Base-by-base conservation (phyloP, 1,140 invertebrate species). In the Drosophila parvula region DNA sequence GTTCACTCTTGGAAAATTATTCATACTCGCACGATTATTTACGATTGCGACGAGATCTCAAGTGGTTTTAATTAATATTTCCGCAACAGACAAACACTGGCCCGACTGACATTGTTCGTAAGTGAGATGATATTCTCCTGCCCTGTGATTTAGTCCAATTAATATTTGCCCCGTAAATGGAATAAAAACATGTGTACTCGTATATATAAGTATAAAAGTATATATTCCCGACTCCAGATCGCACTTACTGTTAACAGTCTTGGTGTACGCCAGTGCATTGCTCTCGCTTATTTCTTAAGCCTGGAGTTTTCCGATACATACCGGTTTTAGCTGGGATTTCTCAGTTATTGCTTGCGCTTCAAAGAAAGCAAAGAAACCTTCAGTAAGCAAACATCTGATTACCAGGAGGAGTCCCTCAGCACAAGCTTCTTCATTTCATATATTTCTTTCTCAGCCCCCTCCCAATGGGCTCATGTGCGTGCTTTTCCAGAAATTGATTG, bases 41-140 rank as follows among this genome's bases (percentile, higher is more conserved):
- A 60, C 55, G 59, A n/a, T n/a, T n/a, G n/a, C n/a, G n/a, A 43
- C 34, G 53, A 57, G 45, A 62, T 78, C 45, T 64, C 68, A 78
- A 83, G 79, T 79, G 67, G 60, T 62, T 83, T 79, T 81, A 89
- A 89, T 89, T 89, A 79, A 74, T 84, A 76, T 81, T 81, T 89
- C 84, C 84, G 84, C 74, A 69, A 51, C 27, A 40, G 36, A 30
- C 43, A 65, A 38, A 36, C 60, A 63, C 57, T 60, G 64, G 32
- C 22, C 30, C 3, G 4, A 50, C 47, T 50, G 27, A 22, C 61
- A 65, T 36, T 47, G 65, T 61, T 48, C 50, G 73, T 65, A 75
- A 76, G 70, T 75, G 73, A 47, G 30, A 50, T 30, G 28, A 14
- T 14, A 22, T 18, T 5, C 41, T 5, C 16, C 43, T 7, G 50